phyloP scores from a whole-genome alignment of 2,113 vertebrate species.

The Anser cygnoides region DNA sequence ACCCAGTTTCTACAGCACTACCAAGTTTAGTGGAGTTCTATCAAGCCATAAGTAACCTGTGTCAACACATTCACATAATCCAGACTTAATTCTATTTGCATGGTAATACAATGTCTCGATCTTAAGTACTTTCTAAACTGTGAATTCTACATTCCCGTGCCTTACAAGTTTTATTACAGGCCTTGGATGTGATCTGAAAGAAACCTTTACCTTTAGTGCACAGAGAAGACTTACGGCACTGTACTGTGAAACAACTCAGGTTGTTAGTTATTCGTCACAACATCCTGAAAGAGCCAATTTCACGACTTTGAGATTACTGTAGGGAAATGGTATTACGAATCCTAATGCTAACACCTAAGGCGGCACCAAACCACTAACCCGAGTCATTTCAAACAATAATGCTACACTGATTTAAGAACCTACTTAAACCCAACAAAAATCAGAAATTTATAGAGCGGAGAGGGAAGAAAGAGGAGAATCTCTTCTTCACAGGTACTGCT shows the following conservation, averaged over 20 bases:
- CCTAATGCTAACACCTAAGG: background rate
- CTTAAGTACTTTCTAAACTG: background rate
- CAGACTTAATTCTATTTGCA: background rate
- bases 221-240: background rate
- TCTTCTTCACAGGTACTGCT: background rate
- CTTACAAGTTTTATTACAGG: background rate
- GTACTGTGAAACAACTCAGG: background rate
- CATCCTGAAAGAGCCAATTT: background rate
- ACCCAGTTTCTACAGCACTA: background rate
- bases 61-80: background rate
- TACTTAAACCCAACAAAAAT: background rate
- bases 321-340: background rate
- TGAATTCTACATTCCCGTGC: background rate
- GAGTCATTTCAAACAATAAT: background rate
- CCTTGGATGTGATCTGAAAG: background rate
- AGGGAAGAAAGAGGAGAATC: background rate
- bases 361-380: background rate
- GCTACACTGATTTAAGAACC: background rate
- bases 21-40: background rate
- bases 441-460: background rate
- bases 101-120: background rate
- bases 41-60: background rate
- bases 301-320: background rate
- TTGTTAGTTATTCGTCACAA: background rate
- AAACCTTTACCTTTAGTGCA: background rate